Evolutionary conservation across 2,113 vertebrate genomes (phyloP).

Genomic region (Ranitomeya imitator): DNA sequence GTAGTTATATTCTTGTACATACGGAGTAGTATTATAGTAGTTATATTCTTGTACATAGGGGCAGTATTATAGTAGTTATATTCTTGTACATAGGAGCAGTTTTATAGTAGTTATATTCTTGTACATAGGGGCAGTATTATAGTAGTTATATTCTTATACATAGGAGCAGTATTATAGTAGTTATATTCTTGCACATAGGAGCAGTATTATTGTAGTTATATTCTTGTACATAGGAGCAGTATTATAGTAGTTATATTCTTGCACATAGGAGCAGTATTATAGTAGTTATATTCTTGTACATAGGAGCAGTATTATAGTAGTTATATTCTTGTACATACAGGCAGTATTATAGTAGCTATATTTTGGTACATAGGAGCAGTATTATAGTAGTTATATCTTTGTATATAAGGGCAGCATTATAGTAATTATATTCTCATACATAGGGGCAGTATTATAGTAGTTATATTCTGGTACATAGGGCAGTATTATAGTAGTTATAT

Average conservation of each 20-base stretch:
- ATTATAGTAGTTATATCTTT: constrained; percentile 5
- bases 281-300: too few species aligned
- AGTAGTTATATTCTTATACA: constrained; percentile 7
- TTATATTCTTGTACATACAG: too few species aligned
- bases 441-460: too few species aligned
- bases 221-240: too few species aligned
- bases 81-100: background rate
- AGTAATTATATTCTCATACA: background rate
- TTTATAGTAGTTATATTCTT: constrained; percentile 11
- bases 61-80: background rate
- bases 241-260: too few species aligned
- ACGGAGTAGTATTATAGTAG: background rate
- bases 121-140: background rate
- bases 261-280: too few species aligned
- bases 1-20: background rate
- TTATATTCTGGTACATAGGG: too few species aligned
- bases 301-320: too few species aligned
- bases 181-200: too few species aligned
- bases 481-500: too few species aligned
- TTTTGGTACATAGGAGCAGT: background rate
- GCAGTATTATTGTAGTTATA: too few species aligned
- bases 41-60: background rate
- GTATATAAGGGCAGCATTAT: background rate
- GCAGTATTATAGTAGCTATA: background rate
- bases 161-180: background rate